Percentiles rank a stretch among this genome's conserved stretches.
These are phyloP conservation scores for Amphiprion clarkii DNA, from an alignment of 2,797 vertebrate genomes.

Conservation along the genomic window DNA sequence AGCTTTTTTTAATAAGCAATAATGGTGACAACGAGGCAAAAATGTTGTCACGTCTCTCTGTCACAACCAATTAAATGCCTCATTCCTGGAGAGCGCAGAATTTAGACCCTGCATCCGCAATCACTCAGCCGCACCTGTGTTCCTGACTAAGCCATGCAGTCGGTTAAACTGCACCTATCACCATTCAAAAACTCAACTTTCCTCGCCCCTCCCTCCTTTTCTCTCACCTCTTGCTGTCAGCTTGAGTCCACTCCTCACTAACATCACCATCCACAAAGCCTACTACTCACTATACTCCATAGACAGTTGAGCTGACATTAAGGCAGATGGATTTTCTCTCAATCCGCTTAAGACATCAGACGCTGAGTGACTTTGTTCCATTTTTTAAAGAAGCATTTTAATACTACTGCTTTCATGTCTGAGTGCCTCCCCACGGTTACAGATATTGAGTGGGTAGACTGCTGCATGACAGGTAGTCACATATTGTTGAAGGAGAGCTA, in stretches of 20 bases:
- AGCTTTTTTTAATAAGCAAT: constrained; percentile 45
- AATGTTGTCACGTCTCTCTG: constrained; percentile 56
- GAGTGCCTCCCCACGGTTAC: constrained; percentile 82
- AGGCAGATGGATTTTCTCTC: constrained; percentile 86
- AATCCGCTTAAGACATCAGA: constrained; percentile 88
- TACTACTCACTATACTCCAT: constrained; percentile 62
- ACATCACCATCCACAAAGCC: constrained; percentile 69
- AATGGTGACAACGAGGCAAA: constrained; percentile 57
- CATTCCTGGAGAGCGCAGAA: constrained; percentile 47
- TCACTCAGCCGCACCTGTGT: constrained; percentile 59
- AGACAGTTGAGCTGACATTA: constrained; percentile 80
- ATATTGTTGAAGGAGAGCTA: constrained; percentile 60
- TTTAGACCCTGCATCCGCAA: constrained; percentile 34
- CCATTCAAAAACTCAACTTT: constrained; percentile 44
- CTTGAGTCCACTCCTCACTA: constrained; percentile 68
- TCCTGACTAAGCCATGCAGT: constrained; percentile 46
- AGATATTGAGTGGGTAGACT: constrained; percentile 76
- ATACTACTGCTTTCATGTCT: constrained; percentile 83
- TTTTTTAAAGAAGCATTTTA: constrained; percentile 84
- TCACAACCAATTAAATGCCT: constrained; percentile 68
- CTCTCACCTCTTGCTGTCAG: constrained; percentile 67
- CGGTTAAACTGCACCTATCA: constrained; percentile 31
- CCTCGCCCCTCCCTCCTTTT: constrained; percentile 7
- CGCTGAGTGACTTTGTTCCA: constrained; percentile 78
- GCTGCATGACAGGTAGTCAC: constrained; percentile 64